Percentiles rank a stretch among this genome's conserved stretches.
Evolutionary conservation across 1,140 invertebrate genomes (phyloP).

Genomic region (Drosophila santomea): DNA sequence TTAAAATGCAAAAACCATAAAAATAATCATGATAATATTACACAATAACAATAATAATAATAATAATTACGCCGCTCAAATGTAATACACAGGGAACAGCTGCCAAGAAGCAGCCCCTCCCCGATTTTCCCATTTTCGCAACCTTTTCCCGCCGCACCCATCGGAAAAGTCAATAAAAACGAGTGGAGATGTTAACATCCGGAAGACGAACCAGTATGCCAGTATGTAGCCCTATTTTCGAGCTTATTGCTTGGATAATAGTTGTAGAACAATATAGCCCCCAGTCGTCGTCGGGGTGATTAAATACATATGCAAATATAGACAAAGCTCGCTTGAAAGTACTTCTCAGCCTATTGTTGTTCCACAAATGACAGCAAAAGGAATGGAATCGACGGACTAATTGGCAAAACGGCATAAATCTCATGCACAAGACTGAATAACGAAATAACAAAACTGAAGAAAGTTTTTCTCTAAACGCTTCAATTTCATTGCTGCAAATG

Average conservation of each 20-base stretch:
- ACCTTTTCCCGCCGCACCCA: neutral
- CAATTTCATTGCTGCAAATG: constrained; percentile 61
- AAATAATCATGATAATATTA: constrained; percentile 70
- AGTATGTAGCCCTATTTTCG: no score
- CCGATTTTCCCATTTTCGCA: neutral
- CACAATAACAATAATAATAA: constrained; percentile 52
- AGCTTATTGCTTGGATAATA: no score
- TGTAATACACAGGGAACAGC: constrained; percentile 45
- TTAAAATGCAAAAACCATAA: constrained; percentile 78
- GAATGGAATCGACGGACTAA: constrained; percentile 29
- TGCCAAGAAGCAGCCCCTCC: constrained; percentile 34
- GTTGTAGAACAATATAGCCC: no score
- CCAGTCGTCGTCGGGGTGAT: no score
- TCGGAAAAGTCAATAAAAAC: constrained; percentile 43
- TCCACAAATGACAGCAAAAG: neutral
- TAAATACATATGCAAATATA: no score
- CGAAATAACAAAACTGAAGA: constrained; percentile 9
- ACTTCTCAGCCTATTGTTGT: neutral
- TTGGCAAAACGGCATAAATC: constrained; percentile 46
- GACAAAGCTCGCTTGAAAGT: neutral
- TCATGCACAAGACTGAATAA: constrained; percentile 23
- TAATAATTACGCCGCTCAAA: constrained; percentile 34
- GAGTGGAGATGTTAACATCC: constrained; percentile 8
- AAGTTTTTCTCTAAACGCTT: constrained; percentile 51
- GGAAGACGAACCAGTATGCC: no score